These are phyloP conservation scores for Caenorhabditis macrosperma DNA, from an alignment of 2,888 invertebrate genomes.

Conservation along the genomic window DNA sequence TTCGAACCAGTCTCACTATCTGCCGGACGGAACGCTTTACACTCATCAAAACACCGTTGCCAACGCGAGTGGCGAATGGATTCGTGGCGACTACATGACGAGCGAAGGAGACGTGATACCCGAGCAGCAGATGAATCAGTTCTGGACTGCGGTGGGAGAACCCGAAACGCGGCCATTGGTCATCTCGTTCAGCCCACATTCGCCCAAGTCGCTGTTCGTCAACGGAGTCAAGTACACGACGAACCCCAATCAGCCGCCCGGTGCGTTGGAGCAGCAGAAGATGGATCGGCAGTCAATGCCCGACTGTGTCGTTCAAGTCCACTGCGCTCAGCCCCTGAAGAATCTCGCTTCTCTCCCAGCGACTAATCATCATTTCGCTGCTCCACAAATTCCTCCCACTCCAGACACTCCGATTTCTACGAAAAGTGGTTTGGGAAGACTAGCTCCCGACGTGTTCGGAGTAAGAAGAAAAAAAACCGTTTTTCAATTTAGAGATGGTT, in stretches of 20 bases:
- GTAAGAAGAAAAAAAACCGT: too few relatives aligned
- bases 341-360: too few relatives aligned
- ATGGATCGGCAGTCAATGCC: background rate
- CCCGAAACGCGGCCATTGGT: slow-evolving; percentile 11
- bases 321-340: background rate
- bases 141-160: background rate
- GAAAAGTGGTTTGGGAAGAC: slow-evolving; percentile 6
- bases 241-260: background rate
- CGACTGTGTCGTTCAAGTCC: background rate
- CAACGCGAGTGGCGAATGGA: slow-evolving; percentile 20
- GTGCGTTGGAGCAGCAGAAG: background rate
- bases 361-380: background rate
- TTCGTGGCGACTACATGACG: slow-evolving; percentile 16
- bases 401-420: background rate
- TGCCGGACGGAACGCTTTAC: background rate
- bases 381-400: background rate
- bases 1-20: background rate
- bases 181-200: background rate
- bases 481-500: too few relatives aligned
- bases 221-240: slow-evolving; percentile 2
- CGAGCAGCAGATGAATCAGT: slow-evolving; percentile 8
- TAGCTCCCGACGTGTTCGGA: background rate
- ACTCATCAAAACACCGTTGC: background rate
- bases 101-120: slow-evolving; percentile 31
- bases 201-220: slow-evolving; percentile 2